Conservation (phyloP, 2,113 vertebrate species). For the Corythornis madagascariensis region DNA sequence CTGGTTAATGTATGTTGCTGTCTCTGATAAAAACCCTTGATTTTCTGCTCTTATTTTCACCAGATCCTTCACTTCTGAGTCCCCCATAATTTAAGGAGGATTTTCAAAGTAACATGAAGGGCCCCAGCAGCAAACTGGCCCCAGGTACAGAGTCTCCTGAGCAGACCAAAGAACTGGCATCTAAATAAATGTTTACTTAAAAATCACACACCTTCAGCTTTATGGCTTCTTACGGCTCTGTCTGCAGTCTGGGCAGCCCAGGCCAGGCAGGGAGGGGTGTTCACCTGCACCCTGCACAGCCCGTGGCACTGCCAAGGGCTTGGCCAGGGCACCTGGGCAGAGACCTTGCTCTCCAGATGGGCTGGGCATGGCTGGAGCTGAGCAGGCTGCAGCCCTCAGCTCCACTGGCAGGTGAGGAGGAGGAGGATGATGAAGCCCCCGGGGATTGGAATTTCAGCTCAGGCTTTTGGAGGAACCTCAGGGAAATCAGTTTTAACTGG, state of each 20-base stretch:
- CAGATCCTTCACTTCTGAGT: neutral
- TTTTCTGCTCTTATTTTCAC: neutral
- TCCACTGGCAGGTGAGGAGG: accelerated
- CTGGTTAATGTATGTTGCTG: neutral
- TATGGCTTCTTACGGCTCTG: neutral
- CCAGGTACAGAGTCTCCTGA: neutral
- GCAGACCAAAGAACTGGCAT: neutral
- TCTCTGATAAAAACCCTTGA: neutral
- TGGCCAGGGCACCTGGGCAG: too few species aligned
- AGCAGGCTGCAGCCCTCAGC: neutral
- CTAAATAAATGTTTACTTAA: constrained; percentile 25
- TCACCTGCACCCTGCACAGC: neutral
- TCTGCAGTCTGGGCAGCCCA: neutral
- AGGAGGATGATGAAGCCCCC: neutral
- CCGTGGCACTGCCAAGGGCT: accelerated
- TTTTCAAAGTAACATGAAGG: neutral
- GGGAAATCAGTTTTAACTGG: neutral
- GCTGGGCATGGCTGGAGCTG: neutral
- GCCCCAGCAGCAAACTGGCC: accelerated
- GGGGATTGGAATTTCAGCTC: neutral
- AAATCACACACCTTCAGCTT: constrained; percentile 28
- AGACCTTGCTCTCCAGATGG: neutral
- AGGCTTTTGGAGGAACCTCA: neutral
- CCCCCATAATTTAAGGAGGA: neutral
- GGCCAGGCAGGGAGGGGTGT: neutral